These are phyloP conservation scores for Volucella inanis DNA, from an alignment of 2,888 invertebrate species.

Conservation along the genomic window DNA sequence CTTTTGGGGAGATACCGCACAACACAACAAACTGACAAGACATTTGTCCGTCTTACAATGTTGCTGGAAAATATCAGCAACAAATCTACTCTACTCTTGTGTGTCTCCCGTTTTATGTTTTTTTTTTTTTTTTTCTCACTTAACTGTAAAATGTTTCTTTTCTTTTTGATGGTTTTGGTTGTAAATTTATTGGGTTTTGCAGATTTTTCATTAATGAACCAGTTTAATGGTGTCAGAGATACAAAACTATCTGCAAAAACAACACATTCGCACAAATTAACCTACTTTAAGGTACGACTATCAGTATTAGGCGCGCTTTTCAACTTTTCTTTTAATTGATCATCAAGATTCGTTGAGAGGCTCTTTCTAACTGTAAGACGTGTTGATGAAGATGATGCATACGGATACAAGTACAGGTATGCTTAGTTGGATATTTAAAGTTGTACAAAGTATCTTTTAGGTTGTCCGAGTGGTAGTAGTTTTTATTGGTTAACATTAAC, in stretches of 20 bases:
- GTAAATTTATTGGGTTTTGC: slow-evolving; percentile 65
- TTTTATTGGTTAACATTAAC: slow-evolving; percentile 2
- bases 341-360: slow-evolving; percentile 42
- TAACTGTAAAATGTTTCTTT: too few species aligned
- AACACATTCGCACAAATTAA: slow-evolving; percentile 71
- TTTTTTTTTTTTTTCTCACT: too few species aligned
- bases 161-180: not conserved
- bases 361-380: slow-evolving; percentile 57
- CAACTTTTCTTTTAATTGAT: slow-evolving; percentile 65
- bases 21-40: slow-evolving; percentile 24
- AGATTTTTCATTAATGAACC: slow-evolving; percentile 70
- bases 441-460: not conserved
- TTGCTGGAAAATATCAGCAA: not conserved
- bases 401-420: too few species aligned
- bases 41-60: slow-evolving; percentile 5
- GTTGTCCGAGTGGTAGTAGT: not conserved
- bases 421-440: not conserved
- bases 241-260: not conserved
- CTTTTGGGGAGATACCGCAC: too few species aligned
- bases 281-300: slow-evolving; percentile 60
- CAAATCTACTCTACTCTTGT: too few species aligned
- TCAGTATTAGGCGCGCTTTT: slow-evolving; percentile 30
- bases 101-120: too few species aligned
- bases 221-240: slow-evolving; percentile 36
- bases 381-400: slow-evolving; percentile 21